Base-by-base conservation (phyloP, 2,113 vertebrate genomes). In the Ailuropoda melanoleuca region DNA sequence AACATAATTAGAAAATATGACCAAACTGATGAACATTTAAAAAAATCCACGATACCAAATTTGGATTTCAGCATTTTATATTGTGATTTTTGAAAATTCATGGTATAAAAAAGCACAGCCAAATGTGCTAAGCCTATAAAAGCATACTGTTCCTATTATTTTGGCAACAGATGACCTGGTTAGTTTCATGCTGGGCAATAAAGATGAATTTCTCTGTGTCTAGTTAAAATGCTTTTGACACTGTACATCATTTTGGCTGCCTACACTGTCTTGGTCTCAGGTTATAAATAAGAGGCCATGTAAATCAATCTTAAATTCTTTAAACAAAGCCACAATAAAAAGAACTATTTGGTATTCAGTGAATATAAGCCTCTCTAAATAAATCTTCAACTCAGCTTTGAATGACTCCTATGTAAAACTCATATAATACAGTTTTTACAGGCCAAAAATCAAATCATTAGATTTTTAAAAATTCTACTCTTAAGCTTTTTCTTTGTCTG, bases 231-330 rank as follows among this genome's bases (percentile, higher is more conserved):
- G 78, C 56, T 46, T 80, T 62, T 83, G 66, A 89, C 43, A 72
- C 37, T 87, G 48, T 26, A 48, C 82, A 62, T 37, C 37, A n/a
- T 56, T 94, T 53, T 97, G 95, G 93, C 89, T 81, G 48, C 34
- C 64, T 83, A 62, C 21, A 72, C 85, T 86, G 72, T 75, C 82
- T 78, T 94, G 48, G 91, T 91, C 60, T 91, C 89, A 60, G 55
- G 72, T 87, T 92, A 85, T 95, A 95, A 97, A 93, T 89, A 93
- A 93, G 55, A 78, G 64, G 53, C 43, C 60, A 92, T 46, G 11
- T 68, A 96, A 97, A 97, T 97, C 95, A 96, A 88, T 84, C 43
- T 29, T 87, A 74, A 95, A 86, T 21, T 93, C 55, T 88, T 90
- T 55, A 85, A 56, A 93, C 68, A 95, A 93, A 93, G 60, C 95